phyloP scores from a whole-genome alignment of 2,113 vertebrate genomes.

The Sisor rabdophorus region DNA sequence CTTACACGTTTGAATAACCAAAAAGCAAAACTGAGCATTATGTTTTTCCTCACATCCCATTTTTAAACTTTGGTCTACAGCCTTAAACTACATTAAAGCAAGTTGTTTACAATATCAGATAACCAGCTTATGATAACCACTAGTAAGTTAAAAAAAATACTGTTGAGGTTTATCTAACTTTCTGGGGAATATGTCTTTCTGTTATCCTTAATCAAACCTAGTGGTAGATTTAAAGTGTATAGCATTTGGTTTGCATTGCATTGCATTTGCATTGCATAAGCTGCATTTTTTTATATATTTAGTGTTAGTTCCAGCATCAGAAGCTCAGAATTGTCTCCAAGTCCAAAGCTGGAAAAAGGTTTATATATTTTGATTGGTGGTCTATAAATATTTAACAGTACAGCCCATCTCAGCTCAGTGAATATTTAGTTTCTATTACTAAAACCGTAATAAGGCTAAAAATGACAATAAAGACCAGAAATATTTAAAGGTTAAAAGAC shows the following conservation, averaged over 20 bases:
- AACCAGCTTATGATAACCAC: background rate
- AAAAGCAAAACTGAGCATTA: background rate
- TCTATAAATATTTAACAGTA: background rate
- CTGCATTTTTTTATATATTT: background rate
- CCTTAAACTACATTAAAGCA: background rate
- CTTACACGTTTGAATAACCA: background rate
- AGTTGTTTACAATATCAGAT: background rate
- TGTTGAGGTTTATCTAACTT: background rate
- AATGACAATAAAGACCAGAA: background rate
- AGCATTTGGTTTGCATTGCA: no score
- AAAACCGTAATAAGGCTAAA: background rate
- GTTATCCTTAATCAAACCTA: background rate
- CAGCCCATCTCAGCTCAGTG: background rate
- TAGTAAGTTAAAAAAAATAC: background rate
- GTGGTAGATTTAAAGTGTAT: background rate
- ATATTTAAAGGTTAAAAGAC: background rate
- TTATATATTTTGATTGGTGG: background rate
- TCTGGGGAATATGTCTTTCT: background rate
- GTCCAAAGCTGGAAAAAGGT: background rate
- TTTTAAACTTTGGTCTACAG: background rate
- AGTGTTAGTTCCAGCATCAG: background rate
- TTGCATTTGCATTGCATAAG: background rate
- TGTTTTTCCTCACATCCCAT: no score
- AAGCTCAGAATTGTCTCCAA: background rate
- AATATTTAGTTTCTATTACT: conserved; percentile 7